These are phyloP conservation scores for Micoletzkya japonica DNA, from an alignment of 2,888 invertebrate species.

Conservation along the genomic window DNA sequence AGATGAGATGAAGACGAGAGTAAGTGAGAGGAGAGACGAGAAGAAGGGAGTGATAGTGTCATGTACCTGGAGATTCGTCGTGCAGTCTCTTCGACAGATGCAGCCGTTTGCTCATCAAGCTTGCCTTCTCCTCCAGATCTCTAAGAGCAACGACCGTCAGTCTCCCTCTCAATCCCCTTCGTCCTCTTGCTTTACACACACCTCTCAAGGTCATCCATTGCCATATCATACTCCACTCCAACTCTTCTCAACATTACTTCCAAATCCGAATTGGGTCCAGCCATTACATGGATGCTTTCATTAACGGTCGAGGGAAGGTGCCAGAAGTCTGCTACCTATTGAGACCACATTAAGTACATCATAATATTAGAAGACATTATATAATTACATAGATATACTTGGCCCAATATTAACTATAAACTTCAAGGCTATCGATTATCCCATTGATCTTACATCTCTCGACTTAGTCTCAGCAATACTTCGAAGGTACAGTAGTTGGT, in stretches of 20 bases:
- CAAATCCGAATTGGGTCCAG: constrained; percentile 33
- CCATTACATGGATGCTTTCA: constrained; percentile 56
- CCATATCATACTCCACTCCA: constrained; percentile 28
- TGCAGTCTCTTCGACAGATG: not conserved
- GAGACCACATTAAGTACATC: no score
- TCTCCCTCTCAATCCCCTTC: not conserved
- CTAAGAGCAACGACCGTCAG: not conserved
- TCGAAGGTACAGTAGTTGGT: no score
- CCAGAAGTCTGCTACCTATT: constrained; percentile 59
- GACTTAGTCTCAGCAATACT: no score
- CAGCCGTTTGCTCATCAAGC: not conserved
- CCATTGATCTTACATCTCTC: no score
- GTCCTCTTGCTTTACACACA: constrained; percentile 7
- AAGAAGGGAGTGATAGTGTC: not conserved
- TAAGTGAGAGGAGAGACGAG: not conserved
- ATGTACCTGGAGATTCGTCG: not conserved
- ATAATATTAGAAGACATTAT: no score
- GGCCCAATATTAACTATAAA: no score
- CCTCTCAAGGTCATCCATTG: constrained; percentile 52
- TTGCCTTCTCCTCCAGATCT: not conserved
- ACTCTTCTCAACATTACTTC: not conserved
- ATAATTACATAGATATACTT: no score
- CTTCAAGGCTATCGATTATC: no score
- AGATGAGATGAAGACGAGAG: no score
- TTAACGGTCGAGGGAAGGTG: constrained; percentile 51